Conservation (phyloP, 2,113 vertebrate genomes). For the Microcebus ravelobensis region DNA sequence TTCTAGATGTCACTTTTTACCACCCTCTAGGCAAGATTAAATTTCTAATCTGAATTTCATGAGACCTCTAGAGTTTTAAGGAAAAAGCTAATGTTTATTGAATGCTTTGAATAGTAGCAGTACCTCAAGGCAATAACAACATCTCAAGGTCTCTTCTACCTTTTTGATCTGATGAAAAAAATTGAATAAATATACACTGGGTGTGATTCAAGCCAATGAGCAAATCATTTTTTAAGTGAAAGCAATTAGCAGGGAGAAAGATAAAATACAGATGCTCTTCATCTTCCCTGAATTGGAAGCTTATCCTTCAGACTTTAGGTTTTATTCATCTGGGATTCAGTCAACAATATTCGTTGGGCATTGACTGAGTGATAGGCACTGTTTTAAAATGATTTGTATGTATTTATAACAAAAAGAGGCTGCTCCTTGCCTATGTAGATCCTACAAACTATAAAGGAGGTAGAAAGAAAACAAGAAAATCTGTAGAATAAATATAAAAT, state of each 20-base stretch:
- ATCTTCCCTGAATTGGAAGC: neutral
- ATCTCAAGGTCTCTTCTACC: constrained; percentile 34
- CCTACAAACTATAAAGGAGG: neutral
- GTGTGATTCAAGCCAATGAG: constrained; percentile 23
- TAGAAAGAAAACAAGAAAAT: neutral
- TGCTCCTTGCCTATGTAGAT: neutral
- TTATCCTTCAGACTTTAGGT: neutral
- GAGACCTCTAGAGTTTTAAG: constrained; percentile 37
- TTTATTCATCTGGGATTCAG: neutral
- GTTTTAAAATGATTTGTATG: neutral
- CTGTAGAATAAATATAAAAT: neutral
- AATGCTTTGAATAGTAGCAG: constrained; percentile 5
- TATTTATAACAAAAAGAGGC: neutral
- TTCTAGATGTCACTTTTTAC: constrained; percentile 36
- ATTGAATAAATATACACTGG: constrained; percentile 8
- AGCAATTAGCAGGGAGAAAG: neutral
- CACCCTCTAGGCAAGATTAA: constrained; percentile 45
- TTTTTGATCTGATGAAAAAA: constrained; percentile 59
- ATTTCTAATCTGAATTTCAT: constrained; percentile 63
- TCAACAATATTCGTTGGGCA: neutral
- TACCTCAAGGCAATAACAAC: constrained; percentile 46
- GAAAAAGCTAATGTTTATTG: constrained; percentile 41
- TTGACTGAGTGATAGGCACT: neutral
- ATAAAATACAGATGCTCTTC: neutral
- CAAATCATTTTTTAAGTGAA: constrained; percentile 7